phyloP scores from a whole-genome alignment of 2,888 invertebrate genomes.

The Euzophera pinguis region DNA sequence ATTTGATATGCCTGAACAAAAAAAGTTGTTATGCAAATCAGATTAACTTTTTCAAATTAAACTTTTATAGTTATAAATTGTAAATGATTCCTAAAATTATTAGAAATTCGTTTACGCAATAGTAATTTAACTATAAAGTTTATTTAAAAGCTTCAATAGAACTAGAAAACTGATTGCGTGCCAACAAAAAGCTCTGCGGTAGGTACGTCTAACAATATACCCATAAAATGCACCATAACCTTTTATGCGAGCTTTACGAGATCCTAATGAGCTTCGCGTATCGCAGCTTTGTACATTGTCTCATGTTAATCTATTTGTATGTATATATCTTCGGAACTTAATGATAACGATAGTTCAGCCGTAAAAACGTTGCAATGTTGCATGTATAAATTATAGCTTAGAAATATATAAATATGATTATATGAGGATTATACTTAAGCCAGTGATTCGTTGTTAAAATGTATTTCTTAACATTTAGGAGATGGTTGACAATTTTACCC shows the following conservation, averaged over 20 bases:
- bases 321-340: not conserved
- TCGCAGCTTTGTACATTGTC: constrained; percentile 37
- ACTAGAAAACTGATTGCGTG: not conserved
- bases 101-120: no score
- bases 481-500: no score
- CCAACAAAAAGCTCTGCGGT: constrained; percentile 28
- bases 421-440: no score
- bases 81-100: no score
- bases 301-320: not conserved
- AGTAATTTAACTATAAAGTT: not conserved
- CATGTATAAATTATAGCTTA: not conserved
- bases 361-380: constrained; percentile 1
- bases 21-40: no score
- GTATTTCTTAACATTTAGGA: no score
- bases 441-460: no score
- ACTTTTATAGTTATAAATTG: no score
- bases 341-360: not conserved
- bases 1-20: no score
- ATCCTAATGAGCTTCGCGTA: constrained; percentile 39
- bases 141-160: not conserved
- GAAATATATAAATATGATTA: no score
- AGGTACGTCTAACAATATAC: constrained; percentile 30
- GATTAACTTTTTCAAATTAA: no score
- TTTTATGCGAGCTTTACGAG: constrained; percentile 39
- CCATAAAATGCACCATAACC: constrained; percentile 35